These are phyloP conservation scores for Clunio marinus DNA, from an alignment of 2,888 invertebrate genomes.

Conservation along the genomic window DNA sequence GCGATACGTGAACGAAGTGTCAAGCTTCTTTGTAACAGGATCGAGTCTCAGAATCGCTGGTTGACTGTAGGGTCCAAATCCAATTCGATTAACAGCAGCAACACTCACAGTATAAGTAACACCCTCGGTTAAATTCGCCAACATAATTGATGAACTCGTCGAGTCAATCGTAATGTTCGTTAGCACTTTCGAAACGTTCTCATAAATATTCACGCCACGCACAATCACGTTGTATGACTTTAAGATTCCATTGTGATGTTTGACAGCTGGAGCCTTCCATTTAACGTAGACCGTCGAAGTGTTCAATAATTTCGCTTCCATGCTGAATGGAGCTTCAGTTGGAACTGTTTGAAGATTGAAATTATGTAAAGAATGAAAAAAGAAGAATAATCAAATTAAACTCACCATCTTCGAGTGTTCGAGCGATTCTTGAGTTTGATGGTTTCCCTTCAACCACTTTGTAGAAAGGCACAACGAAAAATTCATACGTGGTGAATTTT, in stretches of 20 bases:
- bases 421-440: slow-evolving; percentile 72
- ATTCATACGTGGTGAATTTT: slow-evolving; percentile 83
- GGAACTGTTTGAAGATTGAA: slow-evolving; percentile 53
- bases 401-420: slow-evolving; percentile 71
- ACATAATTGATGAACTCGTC: slow-evolving; percentile 64
- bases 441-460: slow-evolving; percentile 81
- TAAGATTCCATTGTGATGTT: slow-evolving; percentile 76
- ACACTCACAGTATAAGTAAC: slow-evolving; percentile 79
- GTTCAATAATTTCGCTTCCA: slow-evolving; percentile 78
- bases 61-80: slow-evolving; percentile 73
- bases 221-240: slow-evolving; percentile 74
- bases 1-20: slow-evolving; percentile 53
- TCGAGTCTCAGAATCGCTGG: slow-evolving; percentile 62
- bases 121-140: slow-evolving; percentile 77
- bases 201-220: slow-evolving; percentile 57
- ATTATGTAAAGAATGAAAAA: neutral
- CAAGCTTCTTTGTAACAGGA: slow-evolving; percentile 55
- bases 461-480: slow-evolving; percentile 88
- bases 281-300: slow-evolving; percentile 73
- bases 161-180: slow-evolving; percentile 70
- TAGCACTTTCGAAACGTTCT: slow-evolving; percentile 55
- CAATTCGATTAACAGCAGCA: slow-evolving; percentile 76
- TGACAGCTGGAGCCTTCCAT: slow-evolving; percentile 76
- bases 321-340: slow-evolving; percentile 73
- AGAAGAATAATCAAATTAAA: neutral